Evolutionary conservation across 2,113 vertebrate species (phyloP), one percentile per base, ranked within the genome.

Genomic region (Panthera leo): DNA sequence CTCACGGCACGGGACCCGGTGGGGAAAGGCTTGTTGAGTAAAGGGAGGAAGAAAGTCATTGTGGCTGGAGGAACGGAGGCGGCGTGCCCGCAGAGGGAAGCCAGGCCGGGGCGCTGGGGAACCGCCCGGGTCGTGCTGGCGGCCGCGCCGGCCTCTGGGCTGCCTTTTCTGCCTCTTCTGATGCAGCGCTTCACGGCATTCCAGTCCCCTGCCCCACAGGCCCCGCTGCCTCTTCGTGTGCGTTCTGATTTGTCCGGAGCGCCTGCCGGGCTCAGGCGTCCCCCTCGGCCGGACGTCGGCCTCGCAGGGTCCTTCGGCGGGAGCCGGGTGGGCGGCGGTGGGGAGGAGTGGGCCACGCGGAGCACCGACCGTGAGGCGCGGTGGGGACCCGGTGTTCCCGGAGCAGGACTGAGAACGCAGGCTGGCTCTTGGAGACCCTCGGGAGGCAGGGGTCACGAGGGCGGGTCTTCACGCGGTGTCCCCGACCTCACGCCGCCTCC

Each of bases 61-160:
- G 4, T 48, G 75, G n/a, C 15, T 36, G 39, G 63, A 61, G 58
- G 19, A 15, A 18, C 23, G 25, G 21, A 71, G 68, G 39, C 5
- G 1, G 5, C 9, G 7, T 18, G 19, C 18, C 65, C 80, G n/a
- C 63, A 0, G 27, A 5, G 55, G 67, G 19, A 31, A 61, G 39
- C 39, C 23, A 2, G 53, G 34, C 76, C 3, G 16, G 75, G 8
- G 34, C 5, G 3, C 19, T 34, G 4, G 63, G 63, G 23, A 63
- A 27, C 0, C 4, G 8, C 21, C 15, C 0, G 5, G 45, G 19
- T 4, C 19, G 14, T 7, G 31, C 67, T 51, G 4, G 3, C 27
- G 11, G 12, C 51, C 9, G 8, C 5, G 6, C 12, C 0, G 29
- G 29, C n/a, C 85, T 39, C 27, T 8, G 16, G 45, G 48, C 73